Evolutionary conservation across 1,140 invertebrate species (phyloP).

Genomic region (Drosophila kikkawai): DNA sequence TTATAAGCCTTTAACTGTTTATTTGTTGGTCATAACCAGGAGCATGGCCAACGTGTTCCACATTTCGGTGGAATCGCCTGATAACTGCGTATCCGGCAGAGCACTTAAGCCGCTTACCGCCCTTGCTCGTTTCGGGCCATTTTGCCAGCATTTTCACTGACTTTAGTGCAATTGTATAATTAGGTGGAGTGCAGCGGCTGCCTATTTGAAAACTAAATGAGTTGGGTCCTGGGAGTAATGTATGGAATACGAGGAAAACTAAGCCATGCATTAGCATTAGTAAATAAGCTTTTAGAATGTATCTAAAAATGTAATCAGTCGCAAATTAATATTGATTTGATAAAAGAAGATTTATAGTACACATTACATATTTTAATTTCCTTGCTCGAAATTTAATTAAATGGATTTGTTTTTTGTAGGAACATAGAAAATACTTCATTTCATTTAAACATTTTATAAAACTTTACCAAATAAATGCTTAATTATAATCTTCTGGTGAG

Average conservation of each 20-base stretch:
- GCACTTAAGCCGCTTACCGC: slow-evolving; percentile 57
- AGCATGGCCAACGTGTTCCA: slow-evolving; percentile 14
- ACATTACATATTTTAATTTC: neutral
- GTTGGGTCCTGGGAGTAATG: neutral
- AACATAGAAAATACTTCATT: neutral
- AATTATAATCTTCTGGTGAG: neutral
- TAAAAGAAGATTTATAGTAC: neutral
- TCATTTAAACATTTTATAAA: neutral
- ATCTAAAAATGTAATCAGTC: neutral
- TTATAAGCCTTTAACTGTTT: slow-evolving; percentile 72
- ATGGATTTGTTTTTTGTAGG: too few species aligned
- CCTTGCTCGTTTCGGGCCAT: slow-evolving; percentile 30
- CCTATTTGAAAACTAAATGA: slow-evolving; percentile 23
- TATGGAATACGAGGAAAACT: neutral
- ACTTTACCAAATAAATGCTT: fast-evolving
- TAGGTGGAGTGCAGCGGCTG: slow-evolving; percentile 8
- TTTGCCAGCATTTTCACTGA: slow-evolving; percentile 29
- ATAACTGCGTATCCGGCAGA: slow-evolving; percentile 42
- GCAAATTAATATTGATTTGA: neutral
- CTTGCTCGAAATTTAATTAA: neutral
- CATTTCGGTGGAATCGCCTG: slow-evolving; percentile 26
- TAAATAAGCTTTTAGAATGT: slow-evolving; percentile 8
- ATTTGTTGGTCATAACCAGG: slow-evolving; percentile 47
- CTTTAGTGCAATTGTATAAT: slow-evolving; percentile 40
- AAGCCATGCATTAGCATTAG: neutral